These are phyloP conservation scores for Dolichotis patagonum DNA, from an alignment of 2,113 vertebrate species.

Conservation along the genomic window DNA sequence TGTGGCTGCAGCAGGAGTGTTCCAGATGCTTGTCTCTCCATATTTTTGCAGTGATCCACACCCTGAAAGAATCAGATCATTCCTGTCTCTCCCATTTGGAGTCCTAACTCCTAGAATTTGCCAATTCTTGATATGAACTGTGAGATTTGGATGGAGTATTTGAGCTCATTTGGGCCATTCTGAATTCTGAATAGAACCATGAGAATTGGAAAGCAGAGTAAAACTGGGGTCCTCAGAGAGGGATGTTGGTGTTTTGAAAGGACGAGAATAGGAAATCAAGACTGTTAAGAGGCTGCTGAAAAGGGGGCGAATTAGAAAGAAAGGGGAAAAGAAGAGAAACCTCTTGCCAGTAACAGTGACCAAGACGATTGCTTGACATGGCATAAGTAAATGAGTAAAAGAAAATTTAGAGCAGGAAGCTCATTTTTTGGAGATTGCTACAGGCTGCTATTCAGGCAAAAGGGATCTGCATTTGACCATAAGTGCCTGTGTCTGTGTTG, in stretches of 20 bases:
- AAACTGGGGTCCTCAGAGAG: background rate
- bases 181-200: constrained; percentile 50
- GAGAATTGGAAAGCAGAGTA: background rate
- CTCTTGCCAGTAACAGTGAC: background rate
- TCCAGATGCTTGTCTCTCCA: constrained; percentile 61
- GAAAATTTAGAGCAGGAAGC: constrained; percentile 9
- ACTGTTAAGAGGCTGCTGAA: background rate
- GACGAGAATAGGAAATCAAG: constrained; percentile 18
- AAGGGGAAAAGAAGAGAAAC: background rate
- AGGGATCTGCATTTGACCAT: background rate
- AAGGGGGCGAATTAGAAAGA: constrained; percentile 22
- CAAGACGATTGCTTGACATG: background rate
- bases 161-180: constrained; percentile 64
- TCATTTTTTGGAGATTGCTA: constrained; percentile 2
- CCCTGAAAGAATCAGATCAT: constrained; percentile 58
- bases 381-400: constrained; percentile 30
- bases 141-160: constrained; percentile 17
- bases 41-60: constrained; percentile 47
- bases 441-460: background rate
- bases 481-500: background rate
- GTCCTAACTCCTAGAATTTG: constrained; percentile 2
- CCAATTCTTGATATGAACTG: constrained; percentile 54
- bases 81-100: constrained; percentile 53
- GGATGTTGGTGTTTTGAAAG: constrained; percentile 3
- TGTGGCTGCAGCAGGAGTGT: background rate